Evolutionary conservation across 2,888 invertebrate species (phyloP), one percentile per base, ranked within the genome.

Genomic region (Melanotus villosus): DNA sequence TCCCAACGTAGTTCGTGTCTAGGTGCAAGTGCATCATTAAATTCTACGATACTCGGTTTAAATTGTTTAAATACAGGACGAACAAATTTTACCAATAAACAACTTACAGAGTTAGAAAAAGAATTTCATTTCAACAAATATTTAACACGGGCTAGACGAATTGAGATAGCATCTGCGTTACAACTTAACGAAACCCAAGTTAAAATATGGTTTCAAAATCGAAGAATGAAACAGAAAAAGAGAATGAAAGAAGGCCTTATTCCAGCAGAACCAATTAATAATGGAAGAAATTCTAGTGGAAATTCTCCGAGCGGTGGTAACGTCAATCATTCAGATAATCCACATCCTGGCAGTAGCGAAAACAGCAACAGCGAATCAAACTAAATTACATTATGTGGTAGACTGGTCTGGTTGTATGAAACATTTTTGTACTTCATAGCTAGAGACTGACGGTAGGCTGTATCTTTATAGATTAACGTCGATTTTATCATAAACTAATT

Each of bases 41-140:
- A 81, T 80, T 87, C 83, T 19, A 83, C 81, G 56, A 76, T 81
- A 71, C 76, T 82, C 23, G 80, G 81, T 10, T 82, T 86, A 47
- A 87, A 85, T 73, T 86, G 86, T 70, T 81, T 88, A 75, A 95
- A 94, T 87, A 95, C 96, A 10, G 98, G 98, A 32, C 89, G 99
- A 62, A 99, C 99, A 36, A 99, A 99, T 87, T 99, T 99, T 88
- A 98, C 98, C 76, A 99, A 99, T 86, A 99, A 99, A 86, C 99
- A 99, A 85, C 90, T 99, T 73, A 99, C 99, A 1, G 99, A 99
- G 85, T 89, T 99, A 75, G 99, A 99, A 85, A 99, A 99, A 84
- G 99, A 99, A 85, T 99, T 99, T 87, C 99, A 99, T 85, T 99
- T 98, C 87, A 98, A 98, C 88, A 98, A 98, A 86, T 99, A 99